Base-by-base conservation (phyloP, 2,888 invertebrate genomes). In the Proisotoma minuta region DNA sequence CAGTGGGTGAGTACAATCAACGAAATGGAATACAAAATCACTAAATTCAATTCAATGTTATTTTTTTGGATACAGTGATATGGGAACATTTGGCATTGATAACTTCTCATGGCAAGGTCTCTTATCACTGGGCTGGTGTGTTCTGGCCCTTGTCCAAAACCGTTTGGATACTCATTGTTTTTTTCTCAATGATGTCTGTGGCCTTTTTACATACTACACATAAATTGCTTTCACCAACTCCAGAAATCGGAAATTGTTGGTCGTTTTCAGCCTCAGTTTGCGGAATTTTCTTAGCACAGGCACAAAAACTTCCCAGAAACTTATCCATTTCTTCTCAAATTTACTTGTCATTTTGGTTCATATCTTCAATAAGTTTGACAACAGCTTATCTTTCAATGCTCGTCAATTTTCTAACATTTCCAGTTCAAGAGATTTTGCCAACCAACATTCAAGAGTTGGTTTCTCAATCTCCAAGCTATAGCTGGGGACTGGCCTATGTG, bases 321-420 rank as follows among this genome's bases (percentile, higher is more conserved):
- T 26, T 23, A 8, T 26, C 50, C 8, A 8, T n/a, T 10, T 34
- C 52, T 23, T 47, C 49, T n/a, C 20, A 20, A 49, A 48, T 29
- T 1, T 53, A 57, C 27, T 2, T 64, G 1, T 28, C 27, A 47
- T 26, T 52, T 27, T 64, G 63, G 63, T 49, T 64, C 1, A 20
- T 52, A 1, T 53, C 49, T 39, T 34, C 20, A 12, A 20, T 64
- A 0, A 49, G 60, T 18, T 27, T 24, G 5, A 47, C 52, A 2
- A 47, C 57, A 1, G 48, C 28, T 15, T 64, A 64, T 49, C 56
- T 51, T 15, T 47, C 51, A 18, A 64, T 57, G 57, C 56, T 64
- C 52, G 60, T 60, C 2, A 52, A 57, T 1, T 52, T 64, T 27
- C 28, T 64, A 3, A 60, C 63, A 2, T 64, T 64, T 24, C 62